phyloP scores from a whole-genome alignment of 1,140 invertebrate genomes.

The Diachasma alloeum region DNA sequence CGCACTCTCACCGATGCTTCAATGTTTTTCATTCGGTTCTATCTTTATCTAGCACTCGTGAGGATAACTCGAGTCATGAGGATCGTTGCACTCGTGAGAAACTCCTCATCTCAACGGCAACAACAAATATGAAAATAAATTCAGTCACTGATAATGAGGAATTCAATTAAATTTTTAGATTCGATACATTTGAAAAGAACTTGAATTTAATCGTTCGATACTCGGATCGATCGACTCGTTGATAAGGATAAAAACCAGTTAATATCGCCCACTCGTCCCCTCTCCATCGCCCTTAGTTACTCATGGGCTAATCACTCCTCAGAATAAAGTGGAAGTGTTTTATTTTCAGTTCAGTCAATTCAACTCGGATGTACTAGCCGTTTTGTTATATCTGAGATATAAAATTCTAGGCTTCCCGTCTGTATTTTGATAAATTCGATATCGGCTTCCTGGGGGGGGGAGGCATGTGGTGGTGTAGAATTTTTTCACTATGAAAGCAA shows the following conservation, averaged over 20 bases:
- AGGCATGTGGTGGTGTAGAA: too few relatives aligned
- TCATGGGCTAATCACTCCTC: not conserved
- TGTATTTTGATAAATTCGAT: conserved; percentile 52
- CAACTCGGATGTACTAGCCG: not conserved
- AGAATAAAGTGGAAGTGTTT: not conserved
- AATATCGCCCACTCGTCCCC: too few relatives aligned
- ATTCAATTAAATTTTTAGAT: too few relatives aligned
- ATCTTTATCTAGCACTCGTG: not conserved
- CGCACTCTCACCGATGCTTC: conserved; percentile 25
- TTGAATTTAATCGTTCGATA: too few relatives aligned
- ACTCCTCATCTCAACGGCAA: not conserved
- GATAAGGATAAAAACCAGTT: too few relatives aligned
- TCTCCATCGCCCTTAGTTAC: not conserved
- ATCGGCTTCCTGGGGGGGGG: conserved; percentile 42
- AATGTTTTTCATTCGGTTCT: conserved; percentile 4
- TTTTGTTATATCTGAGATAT: conserved; percentile 14
- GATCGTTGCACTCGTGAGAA: not conserved
- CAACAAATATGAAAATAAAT: not conserved
- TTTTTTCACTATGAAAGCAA: too few relatives aligned
- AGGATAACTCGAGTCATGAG: not conserved
- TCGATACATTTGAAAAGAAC: too few relatives aligned
- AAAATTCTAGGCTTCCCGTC: conserved; percentile 42
- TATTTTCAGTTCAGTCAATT: conserved; percentile 15
- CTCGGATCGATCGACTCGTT: too few relatives aligned
- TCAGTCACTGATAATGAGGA: too few relatives aligned